A percentile compares a stretch with the other conserved stretches of the same genome.
Evolutionary conservation across 2,888 invertebrate genomes (phyloP).

Genomic region (Cordylochernes scorpioides): DNA sequence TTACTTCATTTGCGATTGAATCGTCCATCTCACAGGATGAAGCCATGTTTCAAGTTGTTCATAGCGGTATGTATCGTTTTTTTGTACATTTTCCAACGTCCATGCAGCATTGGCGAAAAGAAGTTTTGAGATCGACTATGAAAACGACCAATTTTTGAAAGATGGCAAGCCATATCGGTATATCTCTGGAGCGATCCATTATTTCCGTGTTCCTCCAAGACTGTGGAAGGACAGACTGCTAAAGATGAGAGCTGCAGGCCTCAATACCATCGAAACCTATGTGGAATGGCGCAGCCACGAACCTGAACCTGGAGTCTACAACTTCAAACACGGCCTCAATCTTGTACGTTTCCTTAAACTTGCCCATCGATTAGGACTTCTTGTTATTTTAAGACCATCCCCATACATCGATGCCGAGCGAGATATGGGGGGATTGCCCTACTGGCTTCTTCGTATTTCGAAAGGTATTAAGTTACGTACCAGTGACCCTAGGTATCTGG

Average conservation of each 20-base stretch:
- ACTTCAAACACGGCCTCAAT: slow-evolving; percentile 34
- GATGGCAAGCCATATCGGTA: slow-evolving; percentile 20
- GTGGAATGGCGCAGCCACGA: slow-evolving; percentile 76
- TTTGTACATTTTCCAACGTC: too few relatives aligned
- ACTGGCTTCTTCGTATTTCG: slow-evolving; percentile 38
- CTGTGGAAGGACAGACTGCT: slow-evolving; percentile 19
- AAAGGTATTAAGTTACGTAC: slow-evolving; percentile 30
- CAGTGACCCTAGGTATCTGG: slow-evolving; percentile 22
- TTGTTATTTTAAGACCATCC: slow-evolving; percentile 54
- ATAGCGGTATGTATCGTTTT: too few relatives aligned
- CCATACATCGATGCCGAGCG: slow-evolving; percentile 80
- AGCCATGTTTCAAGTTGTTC: too few relatives aligned
- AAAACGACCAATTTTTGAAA: slow-evolving; percentile 22
- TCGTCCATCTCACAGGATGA: too few relatives aligned
- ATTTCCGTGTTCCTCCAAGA: slow-evolving; percentile 18
- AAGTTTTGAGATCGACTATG: slow-evolving; percentile 21
- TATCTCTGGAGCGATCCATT: slow-evolving; percentile 19
- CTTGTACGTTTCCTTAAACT: slow-evolving; percentile 36
- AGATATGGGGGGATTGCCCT: slow-evolving; percentile 59
- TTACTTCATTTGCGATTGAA: too few relatives aligned
- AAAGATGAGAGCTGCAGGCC: slow-evolving; percentile 21
- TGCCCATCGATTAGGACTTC: slow-evolving; percentile 46
- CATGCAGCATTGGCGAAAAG: too few relatives aligned
- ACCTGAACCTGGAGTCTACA: slow-evolving; percentile 40
- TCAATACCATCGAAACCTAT: slow-evolving; percentile 18